phyloP scores from a whole-genome alignment of 2,113 vertebrate genomes.

The Chrysochloris asiatica region DNA sequence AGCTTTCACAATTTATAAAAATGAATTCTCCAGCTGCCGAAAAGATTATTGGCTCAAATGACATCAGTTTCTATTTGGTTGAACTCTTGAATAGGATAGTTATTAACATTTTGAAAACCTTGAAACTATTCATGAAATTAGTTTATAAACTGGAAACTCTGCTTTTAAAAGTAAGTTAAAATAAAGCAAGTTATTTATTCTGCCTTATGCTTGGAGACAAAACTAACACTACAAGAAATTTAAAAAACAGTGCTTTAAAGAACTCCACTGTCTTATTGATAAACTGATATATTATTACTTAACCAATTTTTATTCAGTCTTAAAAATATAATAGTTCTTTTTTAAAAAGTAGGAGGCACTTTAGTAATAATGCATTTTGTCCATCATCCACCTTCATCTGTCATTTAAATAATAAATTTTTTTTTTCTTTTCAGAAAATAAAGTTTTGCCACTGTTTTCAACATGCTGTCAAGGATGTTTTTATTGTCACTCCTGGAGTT shows the following conservation, averaged over 20 bases:
- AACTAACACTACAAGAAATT: conserved; percentile 77
- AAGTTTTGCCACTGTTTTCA: conserved; percentile 85
- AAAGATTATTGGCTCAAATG: not conserved
- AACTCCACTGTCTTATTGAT: conserved; percentile 84
- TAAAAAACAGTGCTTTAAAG: conserved; percentile 80
- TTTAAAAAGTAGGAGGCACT: conserved; percentile 74
- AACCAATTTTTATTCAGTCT: conserved; percentile 85
- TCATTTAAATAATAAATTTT: conserved; percentile 84
- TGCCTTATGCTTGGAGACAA: conserved; percentile 66
- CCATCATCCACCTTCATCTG: conserved; percentile 86
- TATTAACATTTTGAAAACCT: conserved; percentile 33
- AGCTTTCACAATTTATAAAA: conserved; percentile 6
- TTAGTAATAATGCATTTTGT: conserved; percentile 84
- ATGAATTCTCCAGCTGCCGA: not conserved
- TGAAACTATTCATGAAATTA: conserved; percentile 24
- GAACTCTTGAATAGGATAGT: not conserved
- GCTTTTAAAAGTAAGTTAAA: not conserved
- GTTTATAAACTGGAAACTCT: conserved; percentile 41
- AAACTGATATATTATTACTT: conserved; percentile 85
- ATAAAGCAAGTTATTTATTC: not conserved
- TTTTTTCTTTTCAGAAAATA: conserved; percentile 59
- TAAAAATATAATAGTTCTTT: conserved; percentile 80
- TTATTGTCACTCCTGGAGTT: conserved; percentile 80
- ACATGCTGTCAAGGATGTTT: conserved; percentile 84
- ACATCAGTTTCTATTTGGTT: conserved; percentile 22